A percentile compares a stretch with the other conserved stretches of the same genome.
phyloP scores from a whole-genome alignment of 2,797 vertebrate species.

The Mormyrops boulengeri region DNA sequence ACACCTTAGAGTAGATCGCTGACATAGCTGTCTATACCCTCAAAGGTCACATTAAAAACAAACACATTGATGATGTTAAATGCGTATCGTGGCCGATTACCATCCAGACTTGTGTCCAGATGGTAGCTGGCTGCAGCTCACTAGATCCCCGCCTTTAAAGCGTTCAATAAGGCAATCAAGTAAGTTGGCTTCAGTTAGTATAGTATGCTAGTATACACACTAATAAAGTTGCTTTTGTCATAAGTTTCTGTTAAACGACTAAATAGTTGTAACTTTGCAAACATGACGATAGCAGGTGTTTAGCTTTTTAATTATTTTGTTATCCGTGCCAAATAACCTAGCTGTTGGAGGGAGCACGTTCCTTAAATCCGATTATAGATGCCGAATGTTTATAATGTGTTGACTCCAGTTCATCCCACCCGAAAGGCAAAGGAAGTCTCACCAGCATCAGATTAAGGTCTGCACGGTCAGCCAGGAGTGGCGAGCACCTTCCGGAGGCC shows the following conservation, averaged over 20 bases:
- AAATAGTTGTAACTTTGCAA: not conserved
- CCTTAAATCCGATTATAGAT: not conserved
- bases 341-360: not conserved
- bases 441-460: not conserved
- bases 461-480: not conserved
- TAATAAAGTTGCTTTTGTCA: not conserved
- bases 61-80: not conserved
- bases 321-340: not conserved
- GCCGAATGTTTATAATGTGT: not conserved
- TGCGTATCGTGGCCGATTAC: not conserved
- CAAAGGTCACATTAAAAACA: not conserved
- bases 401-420: not conserved
- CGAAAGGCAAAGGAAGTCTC: not conserved
- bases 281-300: not conserved
- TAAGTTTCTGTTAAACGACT: not conserved
- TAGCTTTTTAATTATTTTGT: not conserved
- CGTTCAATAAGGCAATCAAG: not conserved
- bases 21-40: not conserved
- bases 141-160: not conserved
- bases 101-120: not conserved
- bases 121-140: not conserved
- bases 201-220: not conserved
- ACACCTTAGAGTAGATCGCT: not conserved
- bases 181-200: not conserved
- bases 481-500: slow-evolving; percentile 20